Conservation (phyloP, 1,140 invertebrate species). For the Homalodisca vitripennis region DNA sequence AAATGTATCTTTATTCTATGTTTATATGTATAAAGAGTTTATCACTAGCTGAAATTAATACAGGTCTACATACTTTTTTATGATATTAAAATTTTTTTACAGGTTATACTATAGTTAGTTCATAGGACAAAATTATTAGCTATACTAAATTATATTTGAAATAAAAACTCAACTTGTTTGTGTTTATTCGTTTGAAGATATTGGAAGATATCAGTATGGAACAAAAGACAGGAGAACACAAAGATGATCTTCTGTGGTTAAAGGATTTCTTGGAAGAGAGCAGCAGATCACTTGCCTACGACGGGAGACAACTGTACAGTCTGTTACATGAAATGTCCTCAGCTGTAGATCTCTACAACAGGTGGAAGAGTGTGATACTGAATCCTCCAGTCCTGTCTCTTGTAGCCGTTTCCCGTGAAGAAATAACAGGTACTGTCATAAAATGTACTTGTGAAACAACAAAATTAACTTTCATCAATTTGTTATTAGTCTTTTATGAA, state of each 20-base stretch:
- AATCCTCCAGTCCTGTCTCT: constrained; percentile 56
- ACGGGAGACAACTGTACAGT: constrained; percentile 73
- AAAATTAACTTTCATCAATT: background rate
- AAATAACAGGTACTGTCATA: background rate
- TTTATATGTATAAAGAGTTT: too few species aligned
- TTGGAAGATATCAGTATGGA: constrained; percentile 63
- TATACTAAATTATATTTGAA: too few species aligned
- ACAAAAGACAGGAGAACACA: constrained; percentile 37
- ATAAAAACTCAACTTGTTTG: too few species aligned
- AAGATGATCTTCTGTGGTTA: constrained; percentile 60
- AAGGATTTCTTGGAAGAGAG: constrained; percentile 64
- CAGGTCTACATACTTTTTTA: too few species aligned
- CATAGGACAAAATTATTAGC: too few species aligned
- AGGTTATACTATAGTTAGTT: too few species aligned
- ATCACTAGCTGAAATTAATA: too few species aligned
- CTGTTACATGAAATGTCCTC: constrained; percentile 44
- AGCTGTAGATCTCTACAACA: constrained; percentile 20
- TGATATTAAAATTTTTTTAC: too few species aligned
- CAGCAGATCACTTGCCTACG: constrained; percentile 66
- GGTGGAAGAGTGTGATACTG: constrained; percentile 20
- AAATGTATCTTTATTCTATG: too few species aligned
- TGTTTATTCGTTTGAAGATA: too few species aligned
- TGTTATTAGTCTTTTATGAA: background rate
- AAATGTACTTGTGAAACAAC: background rate
- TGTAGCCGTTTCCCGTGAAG: constrained; percentile 39